Conservation (phyloP, 2,888 invertebrate species). For the Oscheius sp. region DNA sequence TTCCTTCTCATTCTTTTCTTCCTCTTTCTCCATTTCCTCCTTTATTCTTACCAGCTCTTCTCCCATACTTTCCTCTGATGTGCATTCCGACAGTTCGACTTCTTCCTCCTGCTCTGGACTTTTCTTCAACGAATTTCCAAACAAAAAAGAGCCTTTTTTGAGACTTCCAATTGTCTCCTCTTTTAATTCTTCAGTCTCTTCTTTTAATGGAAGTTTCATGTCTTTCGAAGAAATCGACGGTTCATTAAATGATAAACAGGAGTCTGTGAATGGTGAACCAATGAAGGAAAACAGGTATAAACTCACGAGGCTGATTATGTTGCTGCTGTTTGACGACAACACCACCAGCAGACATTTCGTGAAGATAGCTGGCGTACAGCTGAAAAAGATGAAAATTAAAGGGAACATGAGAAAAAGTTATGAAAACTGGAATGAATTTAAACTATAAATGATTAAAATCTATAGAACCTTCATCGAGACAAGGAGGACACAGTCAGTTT, state of each 20-base stretch:
- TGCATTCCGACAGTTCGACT: not conserved
- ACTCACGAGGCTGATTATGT: conserved; percentile 13
- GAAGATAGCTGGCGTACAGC: conserved; percentile 8
- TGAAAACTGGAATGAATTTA: too few relatives aligned
- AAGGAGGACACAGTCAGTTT: too few relatives aligned
- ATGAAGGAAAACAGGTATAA: not conserved
- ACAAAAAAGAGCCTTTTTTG: not conserved
- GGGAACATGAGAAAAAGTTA: not conserved
- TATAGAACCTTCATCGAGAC: too few relatives aligned
- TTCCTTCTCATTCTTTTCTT: not conserved
- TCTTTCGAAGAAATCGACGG: not conserved
- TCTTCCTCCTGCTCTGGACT: not conserved
- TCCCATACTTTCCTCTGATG: not conserved
- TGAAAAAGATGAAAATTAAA: not conserved
- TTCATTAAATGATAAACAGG: not conserved
- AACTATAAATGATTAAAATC: too few relatives aligned
- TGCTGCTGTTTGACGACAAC: too few relatives aligned
- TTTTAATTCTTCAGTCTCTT: not conserved
- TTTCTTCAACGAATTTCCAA: not conserved
- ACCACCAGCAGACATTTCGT: conserved; percentile 22
- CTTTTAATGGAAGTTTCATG: too few relatives aligned
- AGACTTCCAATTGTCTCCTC: not conserved
- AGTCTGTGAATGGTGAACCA: not conserved
- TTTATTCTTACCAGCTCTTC: not conserved
- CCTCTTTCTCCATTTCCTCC: not conserved